Base-by-base conservation (phyloP, 1,140 invertebrate species). In the Drosophila ficusphila region DNA sequence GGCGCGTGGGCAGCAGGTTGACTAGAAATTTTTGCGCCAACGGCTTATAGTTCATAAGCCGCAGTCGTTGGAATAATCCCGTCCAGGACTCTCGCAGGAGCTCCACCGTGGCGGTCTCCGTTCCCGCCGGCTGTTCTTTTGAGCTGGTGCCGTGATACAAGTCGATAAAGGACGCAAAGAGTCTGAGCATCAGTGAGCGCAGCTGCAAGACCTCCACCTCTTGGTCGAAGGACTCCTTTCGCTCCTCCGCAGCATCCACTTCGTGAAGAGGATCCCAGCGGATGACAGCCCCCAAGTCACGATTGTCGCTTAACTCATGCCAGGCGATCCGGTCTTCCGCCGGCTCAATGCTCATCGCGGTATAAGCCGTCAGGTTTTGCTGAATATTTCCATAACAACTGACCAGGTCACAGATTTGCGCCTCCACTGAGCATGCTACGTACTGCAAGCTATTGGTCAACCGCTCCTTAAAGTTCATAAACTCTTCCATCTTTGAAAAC, bases 401-500 rank as follows among this genome's bases (percentile, higher is more conserved):
- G 5, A 96, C 93, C 57, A 98, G 91, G 89, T 96, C 96, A 23
- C 97, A 92, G 21, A 98, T 91, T 91, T 96, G 95, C 58, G 95
- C 94, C 92, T 98, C 97, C 14, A 96, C 93, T 1, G 94, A 95
- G 12, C 95, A 94, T 61, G 94, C 93, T 6, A 95, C 94, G 91
- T 95, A 96, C 92, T 98, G 96, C 42, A 97, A 92, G 56, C 97
- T 98, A 79, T 96, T 95, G 61, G 96, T 95, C 29, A 99, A 91
- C 54, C 95, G 93, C 85, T 96, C 95, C 75, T 95, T 94, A 85
- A 98, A 96, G 78, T 96, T 95, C 57, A 97, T 94, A 91, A 99
- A 97, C 91, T 99, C 97, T 73, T 96, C 94, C 75, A 99, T 95
- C 93, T 98, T 98, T 49, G 95, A 94, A 92, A 98, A 98, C 33